These are phyloP conservation scores for Vannuccia rotundouncinata DNA, from an alignment of 2,888 invertebrate species.

Conservation along the genomic window DNA sequence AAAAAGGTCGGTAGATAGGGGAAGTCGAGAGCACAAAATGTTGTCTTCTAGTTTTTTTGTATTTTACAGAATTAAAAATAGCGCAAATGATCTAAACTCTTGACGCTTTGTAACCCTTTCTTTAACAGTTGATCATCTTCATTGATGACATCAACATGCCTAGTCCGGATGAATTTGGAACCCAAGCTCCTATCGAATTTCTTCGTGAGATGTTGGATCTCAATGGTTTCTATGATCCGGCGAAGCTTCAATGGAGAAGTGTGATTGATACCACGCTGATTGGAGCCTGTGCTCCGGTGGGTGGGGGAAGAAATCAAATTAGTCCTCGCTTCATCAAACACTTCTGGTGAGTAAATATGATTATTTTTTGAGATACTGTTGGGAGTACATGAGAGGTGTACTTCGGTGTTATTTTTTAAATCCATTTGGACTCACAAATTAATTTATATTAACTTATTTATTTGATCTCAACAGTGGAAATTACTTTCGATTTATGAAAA, in stretches of 20 bases:
- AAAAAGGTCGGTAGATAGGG: conserved; percentile 6
- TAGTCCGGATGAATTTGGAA: conserved; percentile 53
- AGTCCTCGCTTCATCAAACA: conserved; percentile 54
- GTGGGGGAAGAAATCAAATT: conserved; percentile 52
- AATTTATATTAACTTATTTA: too few species aligned
- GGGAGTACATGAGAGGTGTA: too few species aligned
- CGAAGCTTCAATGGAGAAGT: conserved; percentile 52
- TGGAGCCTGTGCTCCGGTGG: conserved; percentile 53
- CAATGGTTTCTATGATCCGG: conserved; percentile 53
- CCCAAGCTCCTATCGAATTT: conserved; percentile 55
- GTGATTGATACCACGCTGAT: conserved; percentile 52
- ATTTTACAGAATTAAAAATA: too few species aligned
- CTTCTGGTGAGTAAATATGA: conserved; percentile 47
- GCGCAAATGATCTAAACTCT: background rate
- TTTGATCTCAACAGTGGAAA: too few species aligned
- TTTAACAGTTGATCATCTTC: conserved; percentile 50
- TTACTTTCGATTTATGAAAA: too few species aligned
- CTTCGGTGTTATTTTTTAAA: too few species aligned
- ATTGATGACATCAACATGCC: conserved; percentile 57
- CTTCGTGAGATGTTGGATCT: conserved; percentile 54
- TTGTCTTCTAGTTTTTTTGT: too few species aligned
- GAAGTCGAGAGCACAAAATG: background rate
- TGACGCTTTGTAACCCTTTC: background rate
- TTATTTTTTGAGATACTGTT: background rate
- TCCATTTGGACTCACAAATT: too few species aligned